Conservation (phyloP, 2,113 vertebrate genomes). For the Equus przewalskii region DNA sequence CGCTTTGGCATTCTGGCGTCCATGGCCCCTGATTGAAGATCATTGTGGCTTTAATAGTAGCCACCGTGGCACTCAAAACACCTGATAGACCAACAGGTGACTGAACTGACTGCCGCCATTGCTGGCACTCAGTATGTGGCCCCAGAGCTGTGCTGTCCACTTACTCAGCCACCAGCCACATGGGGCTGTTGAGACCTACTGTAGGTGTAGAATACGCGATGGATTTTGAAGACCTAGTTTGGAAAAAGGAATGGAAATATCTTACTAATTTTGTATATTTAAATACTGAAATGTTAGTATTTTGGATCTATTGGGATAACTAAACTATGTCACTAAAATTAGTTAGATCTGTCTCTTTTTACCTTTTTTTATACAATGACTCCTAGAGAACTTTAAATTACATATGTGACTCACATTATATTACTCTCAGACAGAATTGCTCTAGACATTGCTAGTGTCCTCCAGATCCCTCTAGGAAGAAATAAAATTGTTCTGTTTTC, state of each 20-base stretch:
- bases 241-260: neutral
- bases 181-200: neutral
- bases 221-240: neutral
- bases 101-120: neutral
- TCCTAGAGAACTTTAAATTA: neutral
- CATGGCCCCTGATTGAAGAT: neutral
- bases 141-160: neutral
- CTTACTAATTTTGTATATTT: neutral
- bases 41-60: neutral
- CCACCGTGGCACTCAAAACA: neutral
- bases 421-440: neutral
- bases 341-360: constrained; percentile 7
- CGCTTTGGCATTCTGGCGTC: neutral
- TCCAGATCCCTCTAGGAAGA: neutral
- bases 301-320: neutral
- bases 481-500: neutral
- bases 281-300: neutral
- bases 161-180: neutral
- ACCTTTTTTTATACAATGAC: neutral
- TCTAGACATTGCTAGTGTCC: neutral
- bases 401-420: neutral
- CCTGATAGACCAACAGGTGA: neutral
- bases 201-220: neutral
- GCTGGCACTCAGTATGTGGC: neutral
- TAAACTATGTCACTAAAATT: neutral